A percentile compares a stretch with the other conserved stretches of the same genome.
Evolutionary conservation across 2,797 vertebrate species (phyloP).

Genomic region (Falco columbarius): DNA sequence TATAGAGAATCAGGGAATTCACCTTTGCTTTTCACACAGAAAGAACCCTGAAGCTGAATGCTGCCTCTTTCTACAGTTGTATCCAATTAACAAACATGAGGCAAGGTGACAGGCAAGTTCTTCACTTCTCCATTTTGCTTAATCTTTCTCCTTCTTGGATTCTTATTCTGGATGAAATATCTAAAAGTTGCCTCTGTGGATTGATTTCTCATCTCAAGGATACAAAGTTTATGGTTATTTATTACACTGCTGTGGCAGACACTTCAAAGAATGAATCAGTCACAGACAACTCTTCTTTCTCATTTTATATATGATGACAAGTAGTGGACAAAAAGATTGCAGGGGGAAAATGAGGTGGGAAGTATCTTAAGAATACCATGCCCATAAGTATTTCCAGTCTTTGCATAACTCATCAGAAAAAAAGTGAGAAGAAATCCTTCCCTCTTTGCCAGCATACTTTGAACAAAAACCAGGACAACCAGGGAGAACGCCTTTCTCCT

Average conservation of each 20-base stretch:
- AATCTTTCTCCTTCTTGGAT: not conserved
- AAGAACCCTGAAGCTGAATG: not conserved
- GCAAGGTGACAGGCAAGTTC: slow-evolving; percentile 15
- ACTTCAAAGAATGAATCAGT: not conserved
- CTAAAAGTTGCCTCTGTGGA: not conserved
- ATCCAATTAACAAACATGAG: slow-evolving; percentile 17
- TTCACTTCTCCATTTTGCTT: not conserved
- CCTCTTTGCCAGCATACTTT: not conserved
- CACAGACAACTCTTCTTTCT: not conserved
- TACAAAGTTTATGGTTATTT: slow-evolving; percentile 5
- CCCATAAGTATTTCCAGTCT: not conserved
- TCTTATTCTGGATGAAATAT: slow-evolving; percentile 8
- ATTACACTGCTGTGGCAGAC: not conserved
- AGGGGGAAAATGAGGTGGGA: not conserved
- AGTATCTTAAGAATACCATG: not conserved
- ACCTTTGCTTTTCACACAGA: not conserved
- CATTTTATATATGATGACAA: not conserved
- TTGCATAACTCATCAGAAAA: not conserved
- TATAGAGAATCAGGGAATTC: not conserved
- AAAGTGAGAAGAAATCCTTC: not conserved
- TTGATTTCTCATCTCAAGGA: slow-evolving; percentile 35
- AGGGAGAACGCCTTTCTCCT: not conserved
- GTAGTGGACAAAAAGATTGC: not conserved
- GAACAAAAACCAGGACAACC: not conserved
- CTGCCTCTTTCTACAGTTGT: not conserved